phyloP scores from a whole-genome alignment of 2,113 vertebrate species.

The Platysteira castanea region DNA sequence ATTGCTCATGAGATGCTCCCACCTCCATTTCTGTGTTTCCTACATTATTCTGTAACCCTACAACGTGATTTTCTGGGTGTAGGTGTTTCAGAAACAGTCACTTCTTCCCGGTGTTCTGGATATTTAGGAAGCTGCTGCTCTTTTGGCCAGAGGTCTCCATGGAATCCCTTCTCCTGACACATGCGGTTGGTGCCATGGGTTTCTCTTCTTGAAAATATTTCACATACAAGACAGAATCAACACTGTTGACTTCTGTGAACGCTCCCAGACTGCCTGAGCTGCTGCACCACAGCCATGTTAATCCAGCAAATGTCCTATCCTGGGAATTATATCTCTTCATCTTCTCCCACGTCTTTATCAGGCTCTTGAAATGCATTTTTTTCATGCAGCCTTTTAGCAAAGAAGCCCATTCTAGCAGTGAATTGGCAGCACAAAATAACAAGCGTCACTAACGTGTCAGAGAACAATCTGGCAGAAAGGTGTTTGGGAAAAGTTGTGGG shows the following conservation, averaged over 20 bases:
- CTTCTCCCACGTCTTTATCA: not conserved
- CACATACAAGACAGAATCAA: not conserved
- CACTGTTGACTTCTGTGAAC: not conserved
- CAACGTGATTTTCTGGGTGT: fast-evolving
- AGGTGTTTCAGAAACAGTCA: not conserved
- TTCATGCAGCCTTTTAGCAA: not conserved
- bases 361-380: not conserved
- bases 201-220: not conserved
- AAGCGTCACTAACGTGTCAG: too few relatives aligned
- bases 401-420: not conserved
- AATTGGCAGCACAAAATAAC: not conserved
- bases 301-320: not conserved
- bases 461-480: not conserved
- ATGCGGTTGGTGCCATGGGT: fast-evolving
- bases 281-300: not conserved
- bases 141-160: not conserved
- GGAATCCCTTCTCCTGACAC: not conserved
- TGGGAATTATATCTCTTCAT: not conserved
- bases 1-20: not conserved
- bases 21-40: not conserved
- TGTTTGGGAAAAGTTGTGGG: not conserved
- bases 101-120: not conserved
- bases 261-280: not conserved
- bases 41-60: not conserved
- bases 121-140: not conserved